phyloP scores from a whole-genome alignment of 2,888 invertebrate species.

The Lordiphosa andalusiaca region DNA sequence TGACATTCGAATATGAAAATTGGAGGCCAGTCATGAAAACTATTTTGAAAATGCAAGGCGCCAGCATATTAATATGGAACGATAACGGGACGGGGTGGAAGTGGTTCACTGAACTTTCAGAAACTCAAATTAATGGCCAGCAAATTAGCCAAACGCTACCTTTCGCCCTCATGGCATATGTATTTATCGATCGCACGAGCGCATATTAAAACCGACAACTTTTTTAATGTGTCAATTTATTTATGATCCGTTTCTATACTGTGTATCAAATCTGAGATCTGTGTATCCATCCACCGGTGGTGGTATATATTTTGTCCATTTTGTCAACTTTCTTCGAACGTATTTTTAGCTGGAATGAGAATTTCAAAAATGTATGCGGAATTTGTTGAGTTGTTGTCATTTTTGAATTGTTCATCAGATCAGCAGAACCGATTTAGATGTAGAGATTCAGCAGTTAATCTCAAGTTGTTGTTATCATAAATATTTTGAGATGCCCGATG shows the following conservation, averaged over 20 bases:
- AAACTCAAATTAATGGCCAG: constrained; percentile 52
- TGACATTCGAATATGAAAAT: constrained; percentile 42
- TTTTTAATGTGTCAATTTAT: constrained; percentile 50
- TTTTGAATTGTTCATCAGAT: constrained; percentile 7
- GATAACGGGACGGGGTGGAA: neutral
- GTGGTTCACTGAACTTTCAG: constrained; percentile 3
- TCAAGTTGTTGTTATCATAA: too few relatives aligned
- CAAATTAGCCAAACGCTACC: constrained; percentile 29
- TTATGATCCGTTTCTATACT: constrained; percentile 42
- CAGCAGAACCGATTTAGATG: too few relatives aligned
- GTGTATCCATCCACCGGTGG: neutral
- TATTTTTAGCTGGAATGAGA: constrained; percentile 56
- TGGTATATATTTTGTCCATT: constrained; percentile 10
- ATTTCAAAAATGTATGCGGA: constrained; percentile 22
- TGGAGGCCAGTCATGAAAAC: constrained; percentile 28
- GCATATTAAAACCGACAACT: constrained; percentile 37
- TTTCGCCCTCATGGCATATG: constrained; percentile 15
- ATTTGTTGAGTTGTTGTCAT: constrained; percentile 15
- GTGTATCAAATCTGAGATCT: constrained; percentile 19
- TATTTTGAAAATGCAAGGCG: constrained; percentile 25
- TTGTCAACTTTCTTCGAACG: constrained; percentile 17
- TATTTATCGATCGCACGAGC: constrained; percentile 43
- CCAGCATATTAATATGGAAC: neutral
- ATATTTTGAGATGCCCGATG: too few relatives aligned
- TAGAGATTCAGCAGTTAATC: neutral